phyloP scores from a whole-genome alignment of 2,113 vertebrate genomes.

The Peromyscus maniculatus region DNA sequence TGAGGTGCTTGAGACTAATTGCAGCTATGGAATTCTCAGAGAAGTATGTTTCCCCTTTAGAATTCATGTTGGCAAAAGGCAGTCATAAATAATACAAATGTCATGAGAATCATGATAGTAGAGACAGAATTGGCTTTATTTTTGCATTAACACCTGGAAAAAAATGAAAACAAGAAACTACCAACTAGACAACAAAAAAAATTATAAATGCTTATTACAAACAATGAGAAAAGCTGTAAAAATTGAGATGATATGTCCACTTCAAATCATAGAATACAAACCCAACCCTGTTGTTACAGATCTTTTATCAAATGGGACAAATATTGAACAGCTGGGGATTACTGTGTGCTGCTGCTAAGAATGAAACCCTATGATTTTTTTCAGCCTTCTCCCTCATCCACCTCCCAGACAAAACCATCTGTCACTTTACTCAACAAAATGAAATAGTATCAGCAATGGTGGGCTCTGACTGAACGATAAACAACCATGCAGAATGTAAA shows the following conservation, averaged over 20 bases:
- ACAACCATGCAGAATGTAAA: background rate
- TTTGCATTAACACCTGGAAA: slow-evolving; percentile 14
- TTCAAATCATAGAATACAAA: slow-evolving; percentile 3
- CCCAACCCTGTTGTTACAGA: background rate
- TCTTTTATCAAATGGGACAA: slow-evolving; percentile 41
- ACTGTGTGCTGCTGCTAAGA: slow-evolving; percentile 13
- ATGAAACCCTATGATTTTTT: background rate
- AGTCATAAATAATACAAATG: slow-evolving; percentile 48
- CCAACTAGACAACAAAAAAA: slow-evolving; percentile 5
- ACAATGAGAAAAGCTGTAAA: background rate
- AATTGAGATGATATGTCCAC: background rate
- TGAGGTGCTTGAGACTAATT: slow-evolving; percentile 39
- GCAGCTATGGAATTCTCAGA: slow-evolving; percentile 1
- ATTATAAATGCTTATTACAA: background rate
- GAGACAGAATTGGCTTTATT: slow-evolving; percentile 9
- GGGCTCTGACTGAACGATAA: slow-evolving; percentile 17
- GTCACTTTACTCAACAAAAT: slow-evolving; percentile 15
- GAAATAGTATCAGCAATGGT: background rate
- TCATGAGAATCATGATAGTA: background rate
- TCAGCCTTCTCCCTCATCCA: background rate
- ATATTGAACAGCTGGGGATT: slow-evolving; percentile 51
- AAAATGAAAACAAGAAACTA: background rate
- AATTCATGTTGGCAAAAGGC: background rate
- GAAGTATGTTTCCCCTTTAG: background rate
- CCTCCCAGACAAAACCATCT: slow-evolving; percentile 52